A percentile compares a stretch with the other conserved stretches of the same genome.
phyloP scores from a whole-genome alignment of 2,797 vertebrate genomes.

The Pampus argenteus region DNA sequence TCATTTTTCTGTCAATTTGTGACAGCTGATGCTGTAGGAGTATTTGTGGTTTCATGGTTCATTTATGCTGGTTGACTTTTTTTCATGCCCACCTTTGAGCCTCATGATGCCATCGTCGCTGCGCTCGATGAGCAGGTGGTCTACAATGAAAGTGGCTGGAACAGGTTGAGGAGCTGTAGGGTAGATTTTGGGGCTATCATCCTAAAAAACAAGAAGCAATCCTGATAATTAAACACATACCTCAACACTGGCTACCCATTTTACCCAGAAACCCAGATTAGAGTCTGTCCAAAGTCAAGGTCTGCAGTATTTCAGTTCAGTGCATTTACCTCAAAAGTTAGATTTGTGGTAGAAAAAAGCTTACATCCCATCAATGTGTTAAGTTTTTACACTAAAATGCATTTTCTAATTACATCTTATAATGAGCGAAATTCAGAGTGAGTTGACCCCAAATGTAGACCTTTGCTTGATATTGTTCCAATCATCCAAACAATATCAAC shows the following conservation, averaged over 20 bases:
- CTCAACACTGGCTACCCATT: background rate
- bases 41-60: constrained; percentile 14
- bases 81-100: constrained; percentile 84
- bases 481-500: background rate
- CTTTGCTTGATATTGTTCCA: background rate
- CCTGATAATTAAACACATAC: background rate
- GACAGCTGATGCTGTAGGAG: constrained; percentile 11
- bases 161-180: constrained; percentile 91
- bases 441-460: background rate
- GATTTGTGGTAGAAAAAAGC: background rate
- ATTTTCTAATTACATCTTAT: background rate
- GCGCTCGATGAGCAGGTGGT: constrained; percentile 88
- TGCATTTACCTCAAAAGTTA: background rate
- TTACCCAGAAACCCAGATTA: background rate
- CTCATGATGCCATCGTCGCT: constrained; percentile 90
- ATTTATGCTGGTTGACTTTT: background rate
- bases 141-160: constrained; percentile 88
- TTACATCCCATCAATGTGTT: background rate
- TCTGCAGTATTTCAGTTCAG: background rate
- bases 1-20: constrained; percentile 30
- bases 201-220: constrained; percentile 78
- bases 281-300: background rate
- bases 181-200: constrained; percentile 91
- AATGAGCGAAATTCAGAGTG: background rate
- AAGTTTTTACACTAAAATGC: background rate